These are phyloP conservation scores for Mesoligia furuncula DNA, from an alignment of 2,888 invertebrate species.

Conservation along the genomic window DNA sequence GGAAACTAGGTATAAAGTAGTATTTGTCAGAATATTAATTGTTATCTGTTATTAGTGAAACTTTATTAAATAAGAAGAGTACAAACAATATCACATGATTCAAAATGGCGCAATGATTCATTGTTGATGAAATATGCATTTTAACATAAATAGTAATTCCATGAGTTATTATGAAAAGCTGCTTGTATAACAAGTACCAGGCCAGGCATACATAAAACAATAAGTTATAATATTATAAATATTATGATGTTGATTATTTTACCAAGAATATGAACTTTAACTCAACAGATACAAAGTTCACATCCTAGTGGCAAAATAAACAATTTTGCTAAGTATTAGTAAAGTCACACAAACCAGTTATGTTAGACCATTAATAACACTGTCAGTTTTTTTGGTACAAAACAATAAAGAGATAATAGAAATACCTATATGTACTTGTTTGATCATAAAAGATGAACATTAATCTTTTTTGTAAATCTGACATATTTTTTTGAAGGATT, in stretches of 20 bases:
- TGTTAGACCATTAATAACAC: conserved; percentile 49
- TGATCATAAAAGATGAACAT: conserved; percentile 22
- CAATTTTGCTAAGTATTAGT: conserved; percentile 31
- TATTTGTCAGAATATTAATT: background rate
- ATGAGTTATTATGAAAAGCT: conserved; percentile 37
- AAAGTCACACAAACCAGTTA: conserved; percentile 27
- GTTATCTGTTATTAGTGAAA: conserved; percentile 1
- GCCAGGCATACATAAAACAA: conserved; percentile 23
- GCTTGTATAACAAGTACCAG: conserved; percentile 28
- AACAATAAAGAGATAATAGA: conserved; percentile 31
- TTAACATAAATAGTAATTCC: conserved; percentile 2
- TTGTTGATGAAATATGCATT: background rate
- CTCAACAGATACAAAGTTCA: conserved; percentile 3
- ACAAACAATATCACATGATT: background rate
- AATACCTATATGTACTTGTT: conserved; percentile 20
- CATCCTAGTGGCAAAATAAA: background rate
- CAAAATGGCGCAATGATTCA: background rate
- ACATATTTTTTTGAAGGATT: conserved; percentile 13
- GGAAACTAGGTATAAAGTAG: background rate
- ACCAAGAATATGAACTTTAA: conserved; percentile 9
- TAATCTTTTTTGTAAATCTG: conserved; percentile 26
- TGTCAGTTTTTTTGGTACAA: conserved; percentile 32
- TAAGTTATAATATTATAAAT: conserved; percentile 12
- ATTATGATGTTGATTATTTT: conserved; percentile 2
- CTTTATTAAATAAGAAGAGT: background rate